A percentile compares a stretch with the other conserved stretches of the same genome.
These are phyloP conservation scores for Nebria ingens DNA, from an alignment of 1,140 invertebrate genomes.

Conservation along the genomic window DNA sequence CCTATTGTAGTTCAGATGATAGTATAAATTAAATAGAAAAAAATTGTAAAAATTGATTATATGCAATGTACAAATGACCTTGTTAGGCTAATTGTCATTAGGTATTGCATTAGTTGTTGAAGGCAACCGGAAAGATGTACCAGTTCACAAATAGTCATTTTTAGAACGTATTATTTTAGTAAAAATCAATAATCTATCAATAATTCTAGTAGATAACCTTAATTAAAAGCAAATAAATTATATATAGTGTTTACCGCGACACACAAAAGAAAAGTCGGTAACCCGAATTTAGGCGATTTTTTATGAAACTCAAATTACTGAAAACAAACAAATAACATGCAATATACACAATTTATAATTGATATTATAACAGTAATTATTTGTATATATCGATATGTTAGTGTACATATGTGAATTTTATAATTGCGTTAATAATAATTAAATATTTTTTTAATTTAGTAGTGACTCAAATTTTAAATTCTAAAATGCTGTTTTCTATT, in stretches of 20 bases:
- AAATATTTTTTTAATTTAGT: no score
- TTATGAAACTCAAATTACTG: neutral
- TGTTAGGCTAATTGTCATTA: neutral
- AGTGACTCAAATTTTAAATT: no score
- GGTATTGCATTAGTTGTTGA: neutral
- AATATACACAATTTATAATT: no score
- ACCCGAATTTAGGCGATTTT: neutral
- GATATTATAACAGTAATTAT: no score
- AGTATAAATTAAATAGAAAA: neutral
- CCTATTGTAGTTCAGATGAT: no score
- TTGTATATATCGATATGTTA: no score
- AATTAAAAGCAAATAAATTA: neutral
- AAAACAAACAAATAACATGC: neutral
- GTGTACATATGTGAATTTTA: no score
- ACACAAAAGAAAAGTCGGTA: neutral
- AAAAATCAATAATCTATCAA: neutral
- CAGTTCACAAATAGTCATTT: neutral
- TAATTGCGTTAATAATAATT: no score
- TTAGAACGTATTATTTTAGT: no score
- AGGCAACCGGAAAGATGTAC: slow-evolving; percentile 2
- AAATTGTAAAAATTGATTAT: neutral
- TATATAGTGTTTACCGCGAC: neutral
- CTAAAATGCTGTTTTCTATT: no score
- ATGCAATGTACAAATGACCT: neutral
- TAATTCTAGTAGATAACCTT: neutral